Evolutionary conservation across 2,113 vertebrate species (phyloP).

Genomic region (Calyptomena viridis): DNA sequence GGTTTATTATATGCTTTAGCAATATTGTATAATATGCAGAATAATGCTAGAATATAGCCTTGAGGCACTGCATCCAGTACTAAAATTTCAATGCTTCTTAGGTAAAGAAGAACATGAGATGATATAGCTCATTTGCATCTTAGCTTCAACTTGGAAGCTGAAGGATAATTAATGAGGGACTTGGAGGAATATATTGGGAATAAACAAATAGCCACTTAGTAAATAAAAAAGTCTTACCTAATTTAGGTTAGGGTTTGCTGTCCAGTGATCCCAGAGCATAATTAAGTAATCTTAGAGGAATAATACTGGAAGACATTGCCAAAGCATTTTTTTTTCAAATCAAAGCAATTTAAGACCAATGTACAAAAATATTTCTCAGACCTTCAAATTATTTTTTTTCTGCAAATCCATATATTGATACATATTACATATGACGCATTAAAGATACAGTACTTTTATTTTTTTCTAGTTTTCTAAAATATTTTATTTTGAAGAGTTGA

Average conservation of each 20-base stretch:
- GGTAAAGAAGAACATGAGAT: not conserved
- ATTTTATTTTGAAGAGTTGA: not conserved
- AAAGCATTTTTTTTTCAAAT: not conserved
- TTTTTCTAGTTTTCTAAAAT: not conserved
- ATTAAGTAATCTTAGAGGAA: conserved; percentile 26
- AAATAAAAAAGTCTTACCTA: conserved; percentile 24
- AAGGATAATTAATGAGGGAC: conserved; percentile 56
- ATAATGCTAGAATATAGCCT: conserved; percentile 21
- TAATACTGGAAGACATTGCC: not conserved
- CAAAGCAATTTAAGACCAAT: conserved; percentile 4
- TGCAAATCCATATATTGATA: not conserved
- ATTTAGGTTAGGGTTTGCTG: not conserved
- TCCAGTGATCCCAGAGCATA: not conserved
- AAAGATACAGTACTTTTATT: not conserved
- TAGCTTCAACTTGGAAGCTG: conserved; percentile 27
- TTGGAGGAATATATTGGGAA: conserved; percentile 4
- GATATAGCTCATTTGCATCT: not conserved
- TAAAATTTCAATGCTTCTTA: not conserved
- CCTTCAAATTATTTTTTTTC: not conserved
- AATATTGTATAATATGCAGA: conserved; percentile 21
- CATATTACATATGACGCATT: not conserved
- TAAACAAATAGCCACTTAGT: conserved; percentile 43
- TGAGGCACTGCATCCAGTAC: not conserved
- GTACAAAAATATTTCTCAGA: not conserved
- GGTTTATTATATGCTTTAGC: conserved; percentile 39